A percentile compares a stretch with the other conserved stretches of the same genome.
Conservation (phyloP, 2,113 vertebrate genomes). For the Tyrannus savana region DNA sequence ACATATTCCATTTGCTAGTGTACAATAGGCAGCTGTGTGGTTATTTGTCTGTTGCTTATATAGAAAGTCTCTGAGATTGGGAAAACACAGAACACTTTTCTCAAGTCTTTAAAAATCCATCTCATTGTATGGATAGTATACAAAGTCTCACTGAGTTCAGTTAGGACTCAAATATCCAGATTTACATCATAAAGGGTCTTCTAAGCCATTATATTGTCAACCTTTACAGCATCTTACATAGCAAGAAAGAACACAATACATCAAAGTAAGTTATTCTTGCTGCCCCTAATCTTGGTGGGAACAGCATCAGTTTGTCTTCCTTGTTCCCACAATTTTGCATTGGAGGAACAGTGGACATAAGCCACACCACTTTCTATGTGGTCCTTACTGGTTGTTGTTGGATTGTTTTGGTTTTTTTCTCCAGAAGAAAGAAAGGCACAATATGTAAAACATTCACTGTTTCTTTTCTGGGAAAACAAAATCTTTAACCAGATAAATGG, state of each 20-base stretch:
- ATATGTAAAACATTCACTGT: background rate
- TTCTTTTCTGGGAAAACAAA: background rate
- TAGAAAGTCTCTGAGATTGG: background rate
- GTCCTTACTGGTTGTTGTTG: background rate
- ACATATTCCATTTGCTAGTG: background rate
- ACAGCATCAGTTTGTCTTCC: background rate
- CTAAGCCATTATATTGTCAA: slow-evolving; percentile 21
- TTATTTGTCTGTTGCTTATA: background rate
- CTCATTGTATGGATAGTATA: background rate
- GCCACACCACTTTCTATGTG: background rate
- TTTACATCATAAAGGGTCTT: slow-evolving; percentile 58
- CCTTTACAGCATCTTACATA: background rate
- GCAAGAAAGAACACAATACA: slow-evolving; percentile 38
- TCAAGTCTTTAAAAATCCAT: background rate
- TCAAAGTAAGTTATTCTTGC: slow-evolving; percentile 40
- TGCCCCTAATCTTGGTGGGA: slow-evolving; percentile 51
- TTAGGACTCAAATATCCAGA: slow-evolving; percentile 8
- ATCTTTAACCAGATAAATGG: background rate
- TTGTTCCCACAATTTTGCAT: background rate
- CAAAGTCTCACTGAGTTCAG: background rate
- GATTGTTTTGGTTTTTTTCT: accelerated
- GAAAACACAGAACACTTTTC: background rate
- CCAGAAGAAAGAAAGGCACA: background rate
- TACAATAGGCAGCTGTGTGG: background rate
- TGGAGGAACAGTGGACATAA: background rate